Conservation (phyloP, 2,797 vertebrate species). For the Phoxinus dragarum region DNA sequence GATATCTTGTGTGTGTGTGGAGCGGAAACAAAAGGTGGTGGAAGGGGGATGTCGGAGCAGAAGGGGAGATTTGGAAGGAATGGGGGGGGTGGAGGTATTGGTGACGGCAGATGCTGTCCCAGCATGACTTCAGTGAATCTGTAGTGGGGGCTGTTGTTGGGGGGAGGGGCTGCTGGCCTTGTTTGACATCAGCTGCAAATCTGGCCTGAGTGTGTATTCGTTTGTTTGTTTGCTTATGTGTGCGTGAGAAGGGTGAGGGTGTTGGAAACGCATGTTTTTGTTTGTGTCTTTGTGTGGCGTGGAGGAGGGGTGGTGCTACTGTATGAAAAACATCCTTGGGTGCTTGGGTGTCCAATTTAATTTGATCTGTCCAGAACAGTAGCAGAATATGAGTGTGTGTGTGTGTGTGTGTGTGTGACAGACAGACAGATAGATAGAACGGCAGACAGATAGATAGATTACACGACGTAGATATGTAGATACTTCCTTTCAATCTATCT, state of each 20-base stretch:
- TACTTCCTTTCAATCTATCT: constrained; percentile 9
- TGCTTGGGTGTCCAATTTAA: constrained; percentile 23
- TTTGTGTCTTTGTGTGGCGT: constrained; percentile 25
- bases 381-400: background rate
- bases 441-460: background rate
- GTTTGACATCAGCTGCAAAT: constrained; percentile 54
- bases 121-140: constrained; percentile 67
- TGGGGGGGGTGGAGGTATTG: constrained; percentile 55
- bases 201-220: constrained; percentile 39
- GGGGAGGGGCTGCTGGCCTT: constrained; percentile 26
- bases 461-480: background rate
- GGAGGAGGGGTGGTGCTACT: constrained; percentile 39
- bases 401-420: background rate
- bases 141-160: constrained; percentile 31
- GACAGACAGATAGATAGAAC: background rate
- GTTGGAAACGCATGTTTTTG: constrained; percentile 43
- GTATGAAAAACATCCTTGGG: constrained; percentile 35
- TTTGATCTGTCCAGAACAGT: constrained; percentile 5
- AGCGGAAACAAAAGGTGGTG: constrained; percentile 20
- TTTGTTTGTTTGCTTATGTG: constrained; percentile 49
- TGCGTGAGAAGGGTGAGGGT: constrained; percentile 29
- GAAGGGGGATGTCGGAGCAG: constrained; percentile 37
- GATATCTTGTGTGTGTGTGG: constrained; percentile 36
- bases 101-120: constrained; percentile 65
- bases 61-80: constrained; percentile 55